Conservation (phyloP, 2,888 invertebrate genomes). For the Caenorhabditis virilis region DNA sequence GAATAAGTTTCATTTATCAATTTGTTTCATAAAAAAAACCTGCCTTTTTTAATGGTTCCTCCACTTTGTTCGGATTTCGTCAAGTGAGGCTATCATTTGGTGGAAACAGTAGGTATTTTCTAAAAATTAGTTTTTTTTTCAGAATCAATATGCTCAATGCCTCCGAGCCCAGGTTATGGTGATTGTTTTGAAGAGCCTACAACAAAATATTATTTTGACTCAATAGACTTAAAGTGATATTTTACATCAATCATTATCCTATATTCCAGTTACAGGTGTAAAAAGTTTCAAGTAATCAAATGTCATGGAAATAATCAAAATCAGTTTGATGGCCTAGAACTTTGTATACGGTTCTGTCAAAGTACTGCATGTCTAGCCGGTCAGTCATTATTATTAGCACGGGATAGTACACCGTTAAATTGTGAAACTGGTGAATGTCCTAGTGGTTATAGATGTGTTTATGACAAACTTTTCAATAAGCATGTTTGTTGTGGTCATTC, state of each 20-base stretch:
- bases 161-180: slow-evolving; percentile 48
- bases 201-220: slow-evolving; percentile 45
- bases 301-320: slow-evolving; percentile 43
- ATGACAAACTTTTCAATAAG: slow-evolving; percentile 42
- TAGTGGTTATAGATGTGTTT: slow-evolving; percentile 43
- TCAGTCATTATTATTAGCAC: slow-evolving; percentile 34
- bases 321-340: slow-evolving; percentile 40
- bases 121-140: too few species aligned
- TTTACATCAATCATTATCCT: background rate
- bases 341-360: slow-evolving; percentile 44
- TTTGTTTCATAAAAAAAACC: too few species aligned
- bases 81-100: too few species aligned
- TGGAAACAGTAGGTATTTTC: too few species aligned
- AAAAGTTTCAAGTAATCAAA: slow-evolving; percentile 45
- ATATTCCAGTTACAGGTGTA: slow-evolving; percentile 48
- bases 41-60: too few species aligned
- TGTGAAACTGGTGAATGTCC: slow-evolving; percentile 32
- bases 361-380: slow-evolving; percentile 44
- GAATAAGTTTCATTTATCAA: too few species aligned
- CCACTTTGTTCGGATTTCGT: too few species aligned
- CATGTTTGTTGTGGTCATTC: slow-evolving; percentile 50
- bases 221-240: slow-evolving; percentile 35
- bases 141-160: slow-evolving; percentile 50
- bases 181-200: slow-evolving; percentile 41
- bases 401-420: slow-evolving; percentile 39